Conservation (phyloP, 2,888 invertebrate genomes). For the Incurvaria masculella region DNA sequence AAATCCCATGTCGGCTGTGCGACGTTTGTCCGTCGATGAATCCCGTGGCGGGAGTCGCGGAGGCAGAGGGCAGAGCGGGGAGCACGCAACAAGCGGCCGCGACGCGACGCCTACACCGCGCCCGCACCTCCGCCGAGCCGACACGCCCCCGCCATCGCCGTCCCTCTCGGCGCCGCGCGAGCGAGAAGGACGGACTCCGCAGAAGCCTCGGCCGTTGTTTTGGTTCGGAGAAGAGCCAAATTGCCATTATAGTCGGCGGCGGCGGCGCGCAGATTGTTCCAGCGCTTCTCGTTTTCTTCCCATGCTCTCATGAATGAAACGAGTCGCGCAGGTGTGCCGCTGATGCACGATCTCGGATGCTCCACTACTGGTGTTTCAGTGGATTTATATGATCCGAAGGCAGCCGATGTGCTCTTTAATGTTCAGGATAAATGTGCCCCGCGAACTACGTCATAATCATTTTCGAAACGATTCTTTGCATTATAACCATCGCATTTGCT, state of each 20-base stretch:
- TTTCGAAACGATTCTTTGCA: no score
- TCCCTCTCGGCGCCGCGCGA: background rate
- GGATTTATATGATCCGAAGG: no score
- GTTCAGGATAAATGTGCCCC: no score
- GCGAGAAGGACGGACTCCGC: background rate
- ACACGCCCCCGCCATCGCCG: background rate
- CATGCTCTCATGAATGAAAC: slow-evolving; percentile 48
- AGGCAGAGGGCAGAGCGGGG: background rate
- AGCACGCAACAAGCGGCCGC: background rate
- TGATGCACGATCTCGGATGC: background rate
- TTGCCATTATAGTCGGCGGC: slow-evolving; percentile 35
- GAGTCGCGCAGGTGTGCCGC: slow-evolving; percentile 37
- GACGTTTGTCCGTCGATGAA: no score
- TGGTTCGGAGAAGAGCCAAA: slow-evolving; percentile 8
- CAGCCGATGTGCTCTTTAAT: no score
- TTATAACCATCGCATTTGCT: no score
- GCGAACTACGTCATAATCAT: no score
- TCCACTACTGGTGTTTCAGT: background rate
- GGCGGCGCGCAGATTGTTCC: slow-evolving; percentile 36
- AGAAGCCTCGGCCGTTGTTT: background rate
- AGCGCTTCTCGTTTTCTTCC: slow-evolving; percentile 29
- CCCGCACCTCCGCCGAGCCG: no score
- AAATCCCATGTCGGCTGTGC: no score
- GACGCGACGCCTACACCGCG: background rate
- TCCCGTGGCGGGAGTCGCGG: no score